A percentile compares a stretch with the other conserved stretches of the same genome.
These are phyloP conservation scores for Megaustenia siamemsis DNA, from an alignment of 2,888 invertebrate genomes.

Conservation along the genomic window DNA sequence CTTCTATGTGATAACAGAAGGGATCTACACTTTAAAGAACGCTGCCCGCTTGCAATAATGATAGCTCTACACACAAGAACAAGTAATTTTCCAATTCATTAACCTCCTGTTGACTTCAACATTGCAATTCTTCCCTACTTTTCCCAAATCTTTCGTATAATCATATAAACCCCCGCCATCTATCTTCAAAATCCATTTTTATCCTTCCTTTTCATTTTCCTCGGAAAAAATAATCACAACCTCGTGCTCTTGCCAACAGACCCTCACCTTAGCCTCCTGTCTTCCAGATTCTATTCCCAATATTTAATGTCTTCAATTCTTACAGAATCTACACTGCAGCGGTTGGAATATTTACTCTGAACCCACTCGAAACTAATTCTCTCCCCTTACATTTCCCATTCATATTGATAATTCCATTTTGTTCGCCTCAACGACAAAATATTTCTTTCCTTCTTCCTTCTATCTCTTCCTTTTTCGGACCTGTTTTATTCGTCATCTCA, in stretches of 20 bases:
- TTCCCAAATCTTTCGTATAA: too few species aligned
- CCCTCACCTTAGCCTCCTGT: background rate
- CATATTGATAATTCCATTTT: background rate
- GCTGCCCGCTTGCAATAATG: too few species aligned
- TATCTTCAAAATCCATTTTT: too few species aligned
- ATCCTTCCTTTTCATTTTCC: too few species aligned
- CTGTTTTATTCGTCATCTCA: background rate
- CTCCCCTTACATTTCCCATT: background rate
- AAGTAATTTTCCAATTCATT: too few species aligned
- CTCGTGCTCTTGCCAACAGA: background rate
- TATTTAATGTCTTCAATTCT: background rate
- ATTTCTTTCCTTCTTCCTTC: background rate
- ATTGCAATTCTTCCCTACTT: too few species aligned
- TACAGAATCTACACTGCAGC: background rate
- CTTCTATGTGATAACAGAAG: too few species aligned
- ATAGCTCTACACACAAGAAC: too few species aligned
- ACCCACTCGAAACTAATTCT: background rate
- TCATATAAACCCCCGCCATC: too few species aligned
- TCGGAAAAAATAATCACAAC: background rate
- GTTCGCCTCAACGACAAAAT: background rate
- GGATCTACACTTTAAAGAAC: too few species aligned
- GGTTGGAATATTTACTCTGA: background rate
- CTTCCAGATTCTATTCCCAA: background rate
- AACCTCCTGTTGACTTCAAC: too few species aligned
- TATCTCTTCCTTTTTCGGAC: background rate